Conservation (phyloP, 2,797 vertebrate genomes). For the Esox lucius region DNA sequence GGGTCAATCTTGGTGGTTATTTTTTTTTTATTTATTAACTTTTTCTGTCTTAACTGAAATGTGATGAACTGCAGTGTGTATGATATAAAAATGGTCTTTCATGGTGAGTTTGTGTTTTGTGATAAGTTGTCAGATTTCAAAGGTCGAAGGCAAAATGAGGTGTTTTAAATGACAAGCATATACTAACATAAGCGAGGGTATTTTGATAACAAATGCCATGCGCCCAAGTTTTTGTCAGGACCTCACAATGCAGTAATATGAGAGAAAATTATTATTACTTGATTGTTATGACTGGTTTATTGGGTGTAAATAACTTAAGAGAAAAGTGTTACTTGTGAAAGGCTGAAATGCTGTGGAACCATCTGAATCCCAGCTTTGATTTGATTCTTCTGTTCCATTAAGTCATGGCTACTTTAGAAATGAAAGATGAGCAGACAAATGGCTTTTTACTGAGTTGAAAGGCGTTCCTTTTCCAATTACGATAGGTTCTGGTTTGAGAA, state of each 20-base stretch:
- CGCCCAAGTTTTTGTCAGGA: constrained; percentile 20
- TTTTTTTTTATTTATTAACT: constrained; percentile 71
- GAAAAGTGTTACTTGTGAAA: neutral
- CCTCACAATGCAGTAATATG: constrained; percentile 12
- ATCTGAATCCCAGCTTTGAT: constrained; percentile 34
- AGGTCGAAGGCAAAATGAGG: constrained; percentile 9
- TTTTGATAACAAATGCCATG: neutral
- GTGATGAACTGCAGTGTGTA: constrained; percentile 41
- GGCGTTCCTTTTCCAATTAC: constrained; percentile 39
- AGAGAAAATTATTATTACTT: constrained; percentile 3
- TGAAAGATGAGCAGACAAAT: constrained; percentile 35
- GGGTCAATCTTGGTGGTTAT: constrained; percentile 24
- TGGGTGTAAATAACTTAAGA: no score
- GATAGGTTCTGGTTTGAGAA: constrained; percentile 32
- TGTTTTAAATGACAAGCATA: neutral
- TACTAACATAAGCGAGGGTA: neutral
- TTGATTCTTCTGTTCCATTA: constrained; percentile 37
- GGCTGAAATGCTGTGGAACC: constrained; percentile 53
- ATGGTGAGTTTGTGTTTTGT: constrained; percentile 27
- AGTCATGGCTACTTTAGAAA: constrained; percentile 30
- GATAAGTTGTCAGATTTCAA: constrained; percentile 18
- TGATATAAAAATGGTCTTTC: constrained; percentile 29
- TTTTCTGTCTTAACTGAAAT: constrained; percentile 41
- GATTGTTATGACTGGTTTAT: no score
- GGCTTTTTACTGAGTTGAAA: constrained; percentile 50